Percentiles rank a stretch among this genome's conserved stretches.
These are phyloP conservation scores for Eueremaeus valkanovi DNA, from an alignment of 2,888 invertebrate species.

Conservation along the genomic window DNA sequence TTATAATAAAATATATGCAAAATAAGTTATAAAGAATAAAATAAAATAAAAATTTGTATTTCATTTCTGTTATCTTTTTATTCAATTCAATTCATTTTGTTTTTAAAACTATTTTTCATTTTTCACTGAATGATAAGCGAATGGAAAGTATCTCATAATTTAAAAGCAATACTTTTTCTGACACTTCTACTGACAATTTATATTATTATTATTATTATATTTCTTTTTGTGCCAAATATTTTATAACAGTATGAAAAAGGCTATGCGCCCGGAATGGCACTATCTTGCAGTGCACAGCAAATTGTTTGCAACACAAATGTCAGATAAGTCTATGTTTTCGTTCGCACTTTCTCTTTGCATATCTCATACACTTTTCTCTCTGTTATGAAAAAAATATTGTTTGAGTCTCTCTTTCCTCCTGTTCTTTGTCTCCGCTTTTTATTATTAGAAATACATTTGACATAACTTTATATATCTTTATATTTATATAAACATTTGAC, in stretches of 20 bases:
- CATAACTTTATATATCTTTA: background rate
- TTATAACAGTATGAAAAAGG: background rate
- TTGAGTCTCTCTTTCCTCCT: no score
- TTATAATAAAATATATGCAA: background rate
- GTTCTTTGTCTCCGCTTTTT: background rate
- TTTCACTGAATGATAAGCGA: background rate
- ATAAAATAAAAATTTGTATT: background rate
- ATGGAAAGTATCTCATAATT: background rate
- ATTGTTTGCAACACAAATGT: background rate
- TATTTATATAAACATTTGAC: background rate
- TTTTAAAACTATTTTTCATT: background rate
- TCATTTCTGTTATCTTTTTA: background rate
- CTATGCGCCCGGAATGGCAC: slow-evolving; percentile 12
- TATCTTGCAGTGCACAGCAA: background rate
- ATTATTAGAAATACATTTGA: slow-evolving; percentile 14
- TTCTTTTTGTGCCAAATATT: background rate
- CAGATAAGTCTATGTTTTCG: background rate
- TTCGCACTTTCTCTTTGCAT: background rate
- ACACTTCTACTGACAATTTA: background rate
- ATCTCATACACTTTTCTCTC: background rate
- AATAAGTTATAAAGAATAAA: background rate
- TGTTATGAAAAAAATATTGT: no score
- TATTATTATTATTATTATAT: background rate
- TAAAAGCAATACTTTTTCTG: background rate
- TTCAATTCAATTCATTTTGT: no score